Evolutionary conservation across 1,140 invertebrate genomes (phyloP).

Genomic region (Heliconius nattereri): DNA sequence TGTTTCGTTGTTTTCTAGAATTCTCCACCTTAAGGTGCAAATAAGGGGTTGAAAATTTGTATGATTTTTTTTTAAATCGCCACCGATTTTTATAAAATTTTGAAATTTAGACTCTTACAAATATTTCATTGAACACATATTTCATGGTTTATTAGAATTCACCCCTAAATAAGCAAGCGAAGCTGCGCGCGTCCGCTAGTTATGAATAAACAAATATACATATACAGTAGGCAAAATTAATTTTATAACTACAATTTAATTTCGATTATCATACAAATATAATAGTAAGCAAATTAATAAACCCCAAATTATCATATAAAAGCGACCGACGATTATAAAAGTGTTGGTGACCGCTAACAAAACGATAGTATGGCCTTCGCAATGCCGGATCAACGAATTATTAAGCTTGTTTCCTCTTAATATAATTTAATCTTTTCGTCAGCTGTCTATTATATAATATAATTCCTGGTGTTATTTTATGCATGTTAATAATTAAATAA

Average conservation of each 20-base stretch:
- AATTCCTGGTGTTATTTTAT: not conserved
- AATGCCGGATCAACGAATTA: conserved; percentile 47
- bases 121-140: too few relatives aligned
- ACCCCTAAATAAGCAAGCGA: too few relatives aligned
- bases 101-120: too few relatives aligned
- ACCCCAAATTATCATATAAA: not conserved
- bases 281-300: not conserved
- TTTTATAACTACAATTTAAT: too few relatives aligned
- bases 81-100: too few relatives aligned
- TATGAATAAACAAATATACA: not conserved
- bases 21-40: too few relatives aligned
- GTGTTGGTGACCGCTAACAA: not conserved
- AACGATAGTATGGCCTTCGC: conserved; percentile 44
- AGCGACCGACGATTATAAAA: not conserved
- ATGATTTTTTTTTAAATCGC: too few relatives aligned
- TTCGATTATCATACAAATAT: not conserved
- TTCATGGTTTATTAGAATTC: too few relatives aligned
- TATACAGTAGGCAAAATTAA: not conserved
- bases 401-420: conserved; percentile 36
- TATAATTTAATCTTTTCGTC: conserved; percentile 31
- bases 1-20: too few relatives aligned
- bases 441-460: conserved; percentile 20
- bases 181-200: too few relatives aligned
- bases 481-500: not conserved
- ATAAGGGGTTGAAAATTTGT: too few relatives aligned